Percentiles rank a stretch among this genome's conserved stretches.
Evolutionary conservation across 2,888 invertebrate species (phyloP).

Genomic region (Campoletis raptor): DNA sequence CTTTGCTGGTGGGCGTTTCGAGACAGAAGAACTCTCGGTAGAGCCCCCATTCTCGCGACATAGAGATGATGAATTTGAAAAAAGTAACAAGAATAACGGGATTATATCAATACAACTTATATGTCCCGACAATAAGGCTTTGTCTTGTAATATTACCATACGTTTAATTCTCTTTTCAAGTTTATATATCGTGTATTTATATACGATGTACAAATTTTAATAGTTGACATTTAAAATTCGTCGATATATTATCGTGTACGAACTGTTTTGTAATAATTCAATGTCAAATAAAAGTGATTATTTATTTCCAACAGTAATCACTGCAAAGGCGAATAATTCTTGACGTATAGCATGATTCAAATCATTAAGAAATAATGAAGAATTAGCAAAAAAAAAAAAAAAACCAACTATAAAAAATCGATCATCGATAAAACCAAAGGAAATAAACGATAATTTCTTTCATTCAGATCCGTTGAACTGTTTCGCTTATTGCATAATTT

Average conservation of each 20-base stretch:
- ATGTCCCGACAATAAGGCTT: constrained; percentile 83
- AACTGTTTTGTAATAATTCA: constrained; percentile 23
- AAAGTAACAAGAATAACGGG: constrained; percentile 37
- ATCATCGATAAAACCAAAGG: background rate
- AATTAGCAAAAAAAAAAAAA: background rate
- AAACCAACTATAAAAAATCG: background rate
- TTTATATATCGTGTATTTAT: constrained; percentile 61
- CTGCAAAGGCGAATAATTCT: background rate
- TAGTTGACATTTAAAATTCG: constrained; percentile 5
- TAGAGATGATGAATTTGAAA: constrained; percentile 30
- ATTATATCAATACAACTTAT: constrained; percentile 78
- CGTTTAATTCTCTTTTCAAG: constrained; percentile 67
- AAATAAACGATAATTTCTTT: background rate
- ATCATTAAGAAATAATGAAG: background rate
- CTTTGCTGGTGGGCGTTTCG: constrained; percentile 72
- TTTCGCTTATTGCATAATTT: background rate
- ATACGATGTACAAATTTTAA: constrained; percentile 67
- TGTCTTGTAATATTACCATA: constrained; percentile 84
- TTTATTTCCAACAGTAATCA: no score
- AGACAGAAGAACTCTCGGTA: constrained; percentile 48
- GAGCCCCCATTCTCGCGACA: constrained; percentile 44
- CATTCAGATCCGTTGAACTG: background rate
- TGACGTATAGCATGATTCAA: background rate
- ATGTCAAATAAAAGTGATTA: background rate
- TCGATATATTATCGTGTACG: constrained; percentile 27